Conservation (phyloP, 1,140 invertebrate genomes). For the Vanessa tameamea region DNA sequence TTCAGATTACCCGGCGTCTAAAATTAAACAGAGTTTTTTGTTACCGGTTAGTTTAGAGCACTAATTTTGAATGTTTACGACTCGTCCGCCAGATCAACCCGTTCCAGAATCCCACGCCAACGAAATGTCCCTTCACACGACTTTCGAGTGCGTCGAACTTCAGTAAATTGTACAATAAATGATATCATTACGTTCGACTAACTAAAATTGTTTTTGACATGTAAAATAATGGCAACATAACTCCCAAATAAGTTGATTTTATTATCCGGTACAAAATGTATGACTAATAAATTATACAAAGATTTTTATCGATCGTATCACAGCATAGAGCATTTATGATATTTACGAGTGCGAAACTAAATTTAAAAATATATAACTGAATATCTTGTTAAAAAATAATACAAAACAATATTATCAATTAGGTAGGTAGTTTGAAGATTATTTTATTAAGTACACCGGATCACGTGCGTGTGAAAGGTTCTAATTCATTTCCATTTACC, state of each 20-base stretch:
- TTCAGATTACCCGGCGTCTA: slow-evolving; percentile 54
- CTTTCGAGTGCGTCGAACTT: slow-evolving; percentile 44
- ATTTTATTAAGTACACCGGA: not conserved
- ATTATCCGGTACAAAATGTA: too few species aligned
- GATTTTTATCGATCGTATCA: too few species aligned
- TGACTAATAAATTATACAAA: too few species aligned
- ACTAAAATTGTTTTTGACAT: not conserved
- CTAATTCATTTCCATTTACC: slow-evolving; percentile 35
- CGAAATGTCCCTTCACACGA: slow-evolving; percentile 57
- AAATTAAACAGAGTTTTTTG: slow-evolving; percentile 66
- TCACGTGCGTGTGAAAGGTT: slow-evolving; percentile 27
- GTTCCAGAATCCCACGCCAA: slow-evolving; percentile 71
- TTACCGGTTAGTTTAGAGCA: slow-evolving; percentile 58
- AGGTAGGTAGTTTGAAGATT: too few species aligned
- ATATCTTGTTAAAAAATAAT: too few species aligned
- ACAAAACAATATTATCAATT: too few species aligned
- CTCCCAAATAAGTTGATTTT: not conserved
- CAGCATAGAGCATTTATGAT: too few species aligned
- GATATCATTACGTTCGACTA: not conserved
- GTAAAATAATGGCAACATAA: not conserved
- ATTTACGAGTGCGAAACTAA: too few species aligned
- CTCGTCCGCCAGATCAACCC: slow-evolving; percentile 55
- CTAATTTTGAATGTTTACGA: slow-evolving; percentile 75
- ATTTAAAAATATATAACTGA: too few species aligned
- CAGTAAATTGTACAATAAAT: slow-evolving; percentile 12